Evolutionary conservation across 2,888 invertebrate genomes (phyloP), one percentile per base, ranked within the genome.

Genomic region (Lochmaea capreae): DNA sequence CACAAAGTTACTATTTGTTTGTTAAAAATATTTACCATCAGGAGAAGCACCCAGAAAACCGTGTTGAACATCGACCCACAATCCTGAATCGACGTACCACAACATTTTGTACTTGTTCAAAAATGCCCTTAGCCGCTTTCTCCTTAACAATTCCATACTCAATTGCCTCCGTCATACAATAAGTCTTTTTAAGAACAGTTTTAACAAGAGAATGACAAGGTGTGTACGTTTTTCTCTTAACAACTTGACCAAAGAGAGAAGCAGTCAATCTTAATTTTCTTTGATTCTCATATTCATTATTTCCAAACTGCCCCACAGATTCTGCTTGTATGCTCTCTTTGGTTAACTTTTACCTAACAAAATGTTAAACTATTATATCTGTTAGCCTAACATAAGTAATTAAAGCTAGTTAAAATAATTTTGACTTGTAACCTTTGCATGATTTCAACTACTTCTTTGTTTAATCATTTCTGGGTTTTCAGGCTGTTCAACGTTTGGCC

Each of bases 91-190:
- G 12, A 12, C 8, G n/a, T 3, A 68, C 68, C 14, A 16, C 22
- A 10, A 61, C n/a, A 43, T 61, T 61, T 61, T 61, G 58, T 43
- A 61, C 3, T 26, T 26, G 26, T 26, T 26, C 26, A 26, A 68
- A 61, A 46, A 68, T 26, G 14, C 61, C 43, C 46, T 26, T 68
- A 22, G 61, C 68, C 12, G 74, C 76, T 39, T 57, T 52, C 65
- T 77, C 76, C 59, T 76, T 76, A 6, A 43, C 26, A 8, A 70
- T 76, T 14, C 77, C 76, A 68, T 74, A 77, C 14, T 76, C 73
- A 14, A 68, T 73, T 46, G 74, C 77, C 58, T 73, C 71, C 2
- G 77, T 63, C 46, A 65, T 43, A 65, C 67, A 75, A 4, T 52
- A 22, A 49, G 9, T 65, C 18, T 22, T 22, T 16, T 46, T 65